These are phyloP conservation scores for Vulpes vulpes DNA, from an alignment of 2,113 vertebrate genomes.

Conservation along the genomic window DNA sequence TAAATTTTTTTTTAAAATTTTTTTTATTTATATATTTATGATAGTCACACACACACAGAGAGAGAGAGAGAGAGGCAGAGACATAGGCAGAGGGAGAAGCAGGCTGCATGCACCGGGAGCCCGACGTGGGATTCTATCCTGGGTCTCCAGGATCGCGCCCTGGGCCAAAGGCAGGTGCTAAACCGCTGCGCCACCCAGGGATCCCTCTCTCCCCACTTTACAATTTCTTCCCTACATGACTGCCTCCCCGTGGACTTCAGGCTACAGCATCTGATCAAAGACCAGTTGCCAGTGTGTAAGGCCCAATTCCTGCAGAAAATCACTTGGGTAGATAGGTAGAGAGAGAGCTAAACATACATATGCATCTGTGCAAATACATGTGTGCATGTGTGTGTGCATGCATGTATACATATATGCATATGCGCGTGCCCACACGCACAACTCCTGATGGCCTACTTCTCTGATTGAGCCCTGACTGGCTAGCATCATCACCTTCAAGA, in stretches of 20 bases:
- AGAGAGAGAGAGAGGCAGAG: too few relatives aligned
- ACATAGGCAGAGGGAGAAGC: too few relatives aligned
- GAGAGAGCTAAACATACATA: not conserved
- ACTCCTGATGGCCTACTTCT: not conserved
- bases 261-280: not conserved
- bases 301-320: not conserved
- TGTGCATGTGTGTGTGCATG: too few relatives aligned
- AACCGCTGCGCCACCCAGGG: too few relatives aligned
- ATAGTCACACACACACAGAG: too few relatives aligned
- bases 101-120: too few relatives aligned
- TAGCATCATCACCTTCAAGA: not conserved
- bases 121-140: too few relatives aligned
- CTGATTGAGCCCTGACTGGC: not conserved
- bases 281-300: not conserved
- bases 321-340: not conserved
- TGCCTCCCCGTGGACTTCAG: not conserved
- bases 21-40: too few relatives aligned
- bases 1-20: too few relatives aligned
- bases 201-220: not conserved
- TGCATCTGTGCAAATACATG: not conserved
- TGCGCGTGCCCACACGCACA: not conserved
- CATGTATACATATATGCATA: not conserved
- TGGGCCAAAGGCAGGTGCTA: too few relatives aligned
- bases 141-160: too few relatives aligned
- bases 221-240: not conserved